Evolutionary conservation across 2,113 vertebrate genomes (phyloP), one percentile per base, ranked within the genome.

Genomic region (Corvus hawaiiensis): DNA sequence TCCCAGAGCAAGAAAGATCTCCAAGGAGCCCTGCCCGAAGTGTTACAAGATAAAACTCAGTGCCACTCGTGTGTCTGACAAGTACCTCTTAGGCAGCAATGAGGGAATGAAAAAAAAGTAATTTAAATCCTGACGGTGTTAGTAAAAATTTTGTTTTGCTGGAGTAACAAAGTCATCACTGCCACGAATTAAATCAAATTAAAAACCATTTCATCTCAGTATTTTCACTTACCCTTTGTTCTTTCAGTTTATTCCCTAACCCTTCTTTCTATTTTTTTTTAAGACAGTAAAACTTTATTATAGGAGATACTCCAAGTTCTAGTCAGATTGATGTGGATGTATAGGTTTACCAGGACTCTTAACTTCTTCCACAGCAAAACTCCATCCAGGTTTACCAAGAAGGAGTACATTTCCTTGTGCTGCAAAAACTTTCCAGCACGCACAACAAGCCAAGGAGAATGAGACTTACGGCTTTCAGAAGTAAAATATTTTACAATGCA

Each of bases 81-180:
- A 64, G 9, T 12, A 27, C 5, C 43, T 66, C 63, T 32, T 19
- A 37, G 24, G 24, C 22, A 86, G 49, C 26, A 76, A 35, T 3
- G 8, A 76, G 8, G 4, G 20, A 69, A 59, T 2, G 3, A 21
- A 16, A 58, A 48, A 44, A 33, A 54, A 59, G 5, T 16, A 0
- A 46, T 20, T 71, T 44, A 59, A 90, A 83, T 64, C 24, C 20
- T 58, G 20, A 63, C 11, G 56, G 27, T 7, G 30, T 37, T 37
- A 7, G 28, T 21, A 37, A 10, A 62, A 44, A 21, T 33, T 39
- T 23, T 62, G 13, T 30, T 86, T 43, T 91, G 33, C 35, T 49
- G 15, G 8, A 76, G 16, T n/a, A 86, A 56, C 5, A 59, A 72
- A 81, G 26, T 15, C 51, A 82, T 27, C 23, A 12, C 17, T 28